Evolutionary conservation across 2,113 vertebrate genomes (phyloP), one percentile per base, ranked within the genome.

Genomic region (Parus major): DNA sequence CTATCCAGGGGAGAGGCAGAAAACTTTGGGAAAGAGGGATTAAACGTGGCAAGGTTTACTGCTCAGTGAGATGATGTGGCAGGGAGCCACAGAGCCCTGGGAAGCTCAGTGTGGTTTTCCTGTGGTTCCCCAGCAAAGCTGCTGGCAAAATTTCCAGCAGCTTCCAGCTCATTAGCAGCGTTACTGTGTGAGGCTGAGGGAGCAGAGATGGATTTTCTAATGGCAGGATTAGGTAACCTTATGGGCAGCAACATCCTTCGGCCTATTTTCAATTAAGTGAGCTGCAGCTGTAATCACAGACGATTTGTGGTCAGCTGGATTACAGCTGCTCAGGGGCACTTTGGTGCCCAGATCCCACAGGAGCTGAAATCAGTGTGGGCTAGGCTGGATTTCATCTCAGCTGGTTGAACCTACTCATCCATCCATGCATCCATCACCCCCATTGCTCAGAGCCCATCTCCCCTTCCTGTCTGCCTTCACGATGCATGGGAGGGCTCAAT

Each of bases 221-320:
- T 63, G 93, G 85, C 79, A 70, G 91, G 96, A 96, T 96, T 96
- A 96, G 78, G 73, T 16, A 44, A 81, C 57, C 52, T 91, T 56
- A 94, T 1, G 75, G 63, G 36, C 0, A 85, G 55, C 53, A 86
- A 36, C 82, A 88, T 82, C 61, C 71, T 76, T 69, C 4, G 36
- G 90, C 65, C 82, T 76, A 76, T 92, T 95, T 96, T 89, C 93
- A 96, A 92, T 93, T 50, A 82, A 91, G 91, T 3, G 21, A 82
- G 84, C 89, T 69, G 12, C 55, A 75, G 75, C n/a, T 87, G 78
- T 96, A 96, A 97, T 92, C 94, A 93, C 94, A 92, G 93, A 82
- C 11, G 33, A 97, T 92, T 91, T 79, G 83, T 11, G 61, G 39
- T 41, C 94, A 93, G 86, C 60, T 93, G 96, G 93, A 93, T 96